phyloP scores from a whole-genome alignment of 2,888 invertebrate genomes.

The Mechanitis messenoides region DNA sequence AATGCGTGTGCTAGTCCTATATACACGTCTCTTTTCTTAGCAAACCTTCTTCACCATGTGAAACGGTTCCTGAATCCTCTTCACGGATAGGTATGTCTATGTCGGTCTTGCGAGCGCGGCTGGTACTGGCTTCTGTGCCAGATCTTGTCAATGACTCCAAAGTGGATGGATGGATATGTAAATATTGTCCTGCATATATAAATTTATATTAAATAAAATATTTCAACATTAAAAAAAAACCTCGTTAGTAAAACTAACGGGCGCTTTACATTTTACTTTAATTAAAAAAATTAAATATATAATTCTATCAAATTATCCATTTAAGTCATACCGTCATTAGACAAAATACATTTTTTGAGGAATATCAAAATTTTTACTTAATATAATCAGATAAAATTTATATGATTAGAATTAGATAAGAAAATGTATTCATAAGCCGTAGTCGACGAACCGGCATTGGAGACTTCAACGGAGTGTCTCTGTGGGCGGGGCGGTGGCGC shows the following conservation, averaged over 20 bases:
- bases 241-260: too few species aligned
- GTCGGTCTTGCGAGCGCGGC: conserved; percentile 75
- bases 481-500: conserved; percentile 61
- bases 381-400: too few species aligned
- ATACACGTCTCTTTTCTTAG: background rate
- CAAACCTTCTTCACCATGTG: background rate
- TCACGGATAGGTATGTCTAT: conserved; percentile 69
- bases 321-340: too few species aligned
- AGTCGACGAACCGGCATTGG: conserved; percentile 67
- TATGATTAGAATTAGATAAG: background rate
- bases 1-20: too few species aligned
- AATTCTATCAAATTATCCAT: too few species aligned
- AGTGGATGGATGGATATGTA: conserved; percentile 87
- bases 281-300: too few species aligned
- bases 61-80: conserved; percentile 48
- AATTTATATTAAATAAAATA: background rate
- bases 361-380: background rate
- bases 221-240: too few species aligned
- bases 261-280: too few species aligned
- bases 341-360: too few species aligned
- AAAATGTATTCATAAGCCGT: background rate
- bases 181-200: conserved; percentile 76
- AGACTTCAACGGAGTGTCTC: conserved; percentile 92
- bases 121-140: conserved; percentile 86
- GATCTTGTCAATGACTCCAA: conserved; percentile 86